phyloP scores from a whole-genome alignment of 1,140 invertebrate species.

The Ooceraea biroi region DNA sequence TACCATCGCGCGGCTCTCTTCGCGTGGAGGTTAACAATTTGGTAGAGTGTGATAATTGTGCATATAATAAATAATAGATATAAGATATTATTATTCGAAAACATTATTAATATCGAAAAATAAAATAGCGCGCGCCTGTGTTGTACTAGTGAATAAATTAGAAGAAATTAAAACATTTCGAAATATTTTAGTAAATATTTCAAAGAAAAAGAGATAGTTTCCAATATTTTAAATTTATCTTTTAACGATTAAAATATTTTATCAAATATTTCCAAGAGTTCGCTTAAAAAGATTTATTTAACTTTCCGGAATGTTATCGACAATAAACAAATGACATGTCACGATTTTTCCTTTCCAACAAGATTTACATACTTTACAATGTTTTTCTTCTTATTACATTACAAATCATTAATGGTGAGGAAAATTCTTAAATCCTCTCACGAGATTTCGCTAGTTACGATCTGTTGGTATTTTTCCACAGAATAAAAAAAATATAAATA shows the following conservation, averaged over 20 bases:
- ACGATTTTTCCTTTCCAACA: conserved; percentile 15
- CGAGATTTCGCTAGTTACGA: background rate
- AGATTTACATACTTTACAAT: background rate
- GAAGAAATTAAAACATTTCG: background rate
- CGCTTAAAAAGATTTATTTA: conserved; percentile 40
- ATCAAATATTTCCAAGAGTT: conserved; percentile 10
- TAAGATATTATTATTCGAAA: no score
- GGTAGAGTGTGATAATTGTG: no score
- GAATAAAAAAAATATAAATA: background rate
- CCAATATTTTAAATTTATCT: background rate
- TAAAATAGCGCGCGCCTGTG: no score
- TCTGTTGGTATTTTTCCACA: background rate
- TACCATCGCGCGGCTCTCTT: no score
- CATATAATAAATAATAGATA: no score
- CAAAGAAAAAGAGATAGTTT: no score
- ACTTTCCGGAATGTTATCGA: conserved; percentile 8
- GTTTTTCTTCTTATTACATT: conserved; percentile 13
- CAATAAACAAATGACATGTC: background rate
- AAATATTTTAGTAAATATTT: background rate
- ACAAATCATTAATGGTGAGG: conserved; percentile 12
- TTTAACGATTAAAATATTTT: conserved; percentile 3
- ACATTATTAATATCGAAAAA: no score
- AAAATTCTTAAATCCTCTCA: background rate
- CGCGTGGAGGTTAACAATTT: no score
- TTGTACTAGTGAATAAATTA: conserved; percentile 5